These are phyloP conservation scores for Cromileptes altivelis DNA, from an alignment of 2,113 vertebrate species.

Conservation along the genomic window DNA sequence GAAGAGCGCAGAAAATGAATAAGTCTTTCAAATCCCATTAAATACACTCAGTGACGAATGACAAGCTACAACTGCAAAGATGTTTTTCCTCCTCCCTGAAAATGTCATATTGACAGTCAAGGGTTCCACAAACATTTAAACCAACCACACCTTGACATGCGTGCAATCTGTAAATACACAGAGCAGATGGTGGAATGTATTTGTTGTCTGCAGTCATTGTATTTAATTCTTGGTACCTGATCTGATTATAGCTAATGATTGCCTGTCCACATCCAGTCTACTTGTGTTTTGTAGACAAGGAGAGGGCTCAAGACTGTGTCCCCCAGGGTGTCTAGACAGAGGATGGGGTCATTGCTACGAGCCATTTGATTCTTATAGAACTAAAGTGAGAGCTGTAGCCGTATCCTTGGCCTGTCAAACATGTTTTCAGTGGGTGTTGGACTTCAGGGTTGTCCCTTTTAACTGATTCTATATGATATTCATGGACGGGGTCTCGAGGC, in stretches of 20 bases:
- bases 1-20: constrained; percentile 22
- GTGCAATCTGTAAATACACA: background rate
- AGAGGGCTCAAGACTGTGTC: background rate
- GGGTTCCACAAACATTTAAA: background rate
- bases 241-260: background rate
- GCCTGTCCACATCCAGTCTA: background rate
- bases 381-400: background rate
- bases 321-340: background rate
- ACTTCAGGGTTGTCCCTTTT: background rate
- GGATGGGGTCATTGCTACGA: background rate
- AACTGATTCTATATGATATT: background rate
- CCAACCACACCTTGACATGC: background rate
- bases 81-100: constrained; percentile 1
- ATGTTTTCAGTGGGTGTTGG: background rate
- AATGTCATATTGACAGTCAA: background rate
- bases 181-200: background rate
- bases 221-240: background rate
- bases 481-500: background rate
- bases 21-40: constrained; percentile 21
- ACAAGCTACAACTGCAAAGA: constrained; percentile 3
- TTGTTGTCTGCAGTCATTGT: background rate
- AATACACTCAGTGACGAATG: constrained; percentile 24
- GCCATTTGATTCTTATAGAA: background rate
- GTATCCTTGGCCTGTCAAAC: background rate
- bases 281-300: background rate